These are phyloP conservation scores for Petroica traversi DNA, from an alignment of 2,113 vertebrate species.

Conservation along the genomic window DNA sequence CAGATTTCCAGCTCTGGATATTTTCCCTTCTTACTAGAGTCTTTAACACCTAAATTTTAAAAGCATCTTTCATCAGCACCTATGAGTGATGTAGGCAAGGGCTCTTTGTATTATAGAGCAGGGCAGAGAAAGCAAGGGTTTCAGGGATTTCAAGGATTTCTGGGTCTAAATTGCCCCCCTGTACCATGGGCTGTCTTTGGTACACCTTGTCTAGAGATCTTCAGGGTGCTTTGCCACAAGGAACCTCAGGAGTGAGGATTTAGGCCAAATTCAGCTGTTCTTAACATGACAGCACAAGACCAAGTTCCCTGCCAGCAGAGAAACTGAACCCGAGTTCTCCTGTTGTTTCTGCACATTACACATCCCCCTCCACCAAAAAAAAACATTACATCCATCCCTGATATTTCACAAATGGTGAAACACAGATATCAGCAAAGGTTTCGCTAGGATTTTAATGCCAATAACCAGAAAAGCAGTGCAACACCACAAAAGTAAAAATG, in stretches of 20 bases:
- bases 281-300: not conserved
- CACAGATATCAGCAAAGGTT: not conserved
- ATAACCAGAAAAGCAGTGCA: not conserved
- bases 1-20: not conserved
- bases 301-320: not conserved
- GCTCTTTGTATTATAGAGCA: not conserved
- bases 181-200: not conserved
- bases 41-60: not conserved
- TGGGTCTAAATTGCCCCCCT: not conserved
- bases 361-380: not conserved
- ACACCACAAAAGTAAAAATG: not conserved
- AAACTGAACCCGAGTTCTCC: not conserved
- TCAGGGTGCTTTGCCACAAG: not conserved
- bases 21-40: not conserved
- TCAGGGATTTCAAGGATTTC: too few species aligned
- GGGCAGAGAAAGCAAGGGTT: not conserved
- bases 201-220: not conserved
- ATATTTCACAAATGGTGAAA: not conserved
- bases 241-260: not conserved
- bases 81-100: not conserved
- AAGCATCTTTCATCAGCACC: not conserved
- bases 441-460: not conserved
- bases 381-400: not conserved
- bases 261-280: not conserved
- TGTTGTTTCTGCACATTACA: not conserved